These are phyloP conservation scores for Melanotaenia parkinsoni DNA, from an alignment of 2,797 vertebrate species.

Conservation along the genomic window DNA sequence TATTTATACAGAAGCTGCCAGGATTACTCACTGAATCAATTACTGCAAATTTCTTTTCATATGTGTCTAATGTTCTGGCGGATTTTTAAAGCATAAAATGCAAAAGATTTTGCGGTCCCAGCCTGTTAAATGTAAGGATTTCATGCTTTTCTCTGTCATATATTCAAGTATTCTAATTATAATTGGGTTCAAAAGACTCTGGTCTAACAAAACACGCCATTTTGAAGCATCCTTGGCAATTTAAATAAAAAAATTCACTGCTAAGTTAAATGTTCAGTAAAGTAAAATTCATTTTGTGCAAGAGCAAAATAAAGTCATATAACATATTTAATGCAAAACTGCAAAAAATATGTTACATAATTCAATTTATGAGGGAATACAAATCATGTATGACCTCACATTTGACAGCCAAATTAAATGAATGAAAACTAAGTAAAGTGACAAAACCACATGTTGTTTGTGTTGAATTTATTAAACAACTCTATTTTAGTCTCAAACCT, in stretches of 20 bases:
- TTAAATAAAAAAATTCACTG: neutral
- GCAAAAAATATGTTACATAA: constrained; percentile 1
- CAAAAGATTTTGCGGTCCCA: neutral
- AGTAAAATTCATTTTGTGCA: neutral
- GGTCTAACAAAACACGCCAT: constrained; percentile 1
- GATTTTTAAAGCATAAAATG: neutral
- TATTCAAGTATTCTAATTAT: neutral
- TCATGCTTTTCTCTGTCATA: constrained; percentile 7
- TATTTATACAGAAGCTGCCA: constrained; percentile 3
- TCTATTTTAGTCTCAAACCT: constrained; percentile 5
- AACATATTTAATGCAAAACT: neutral
- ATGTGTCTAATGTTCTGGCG: neutral
- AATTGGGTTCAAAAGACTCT: neutral
- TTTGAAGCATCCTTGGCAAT: neutral
- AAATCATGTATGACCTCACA: neutral
- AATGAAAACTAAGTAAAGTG: neutral
- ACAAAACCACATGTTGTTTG: constrained; percentile 12
- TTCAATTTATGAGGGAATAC: neutral
- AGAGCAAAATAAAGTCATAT: neutral
- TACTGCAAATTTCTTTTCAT: neutral
- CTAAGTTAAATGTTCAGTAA: neutral
- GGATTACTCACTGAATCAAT: neutral
- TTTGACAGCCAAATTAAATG: neutral
- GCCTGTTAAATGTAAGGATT: neutral
- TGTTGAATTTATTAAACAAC: constrained; percentile 2